A percentile compares a stretch with the other conserved stretches of the same genome.
phyloP scores from a whole-genome alignment of 37 sponge, comb jelly and placozoan species.

The Theonella swinhoei region DNA sequence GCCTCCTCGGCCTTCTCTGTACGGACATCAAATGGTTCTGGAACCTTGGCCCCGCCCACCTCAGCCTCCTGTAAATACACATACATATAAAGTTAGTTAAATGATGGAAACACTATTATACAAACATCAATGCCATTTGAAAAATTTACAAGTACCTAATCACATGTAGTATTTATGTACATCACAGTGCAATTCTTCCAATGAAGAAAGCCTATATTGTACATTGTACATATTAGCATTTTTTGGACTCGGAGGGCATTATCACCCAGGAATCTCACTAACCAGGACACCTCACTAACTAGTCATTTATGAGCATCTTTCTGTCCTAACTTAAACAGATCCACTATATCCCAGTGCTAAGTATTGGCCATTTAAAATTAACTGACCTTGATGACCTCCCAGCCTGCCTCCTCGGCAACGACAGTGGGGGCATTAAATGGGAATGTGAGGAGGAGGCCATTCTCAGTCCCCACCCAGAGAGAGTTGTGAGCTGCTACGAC shows the following conservation, averaged over 20 bases:
- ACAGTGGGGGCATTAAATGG: slow-evolving; percentile 71
- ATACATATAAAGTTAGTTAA: not conserved
- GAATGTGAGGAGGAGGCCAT: slow-evolving; percentile 72
- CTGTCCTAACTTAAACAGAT: too few relatives aligned
- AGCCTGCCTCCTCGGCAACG: slow-evolving; percentile 77
- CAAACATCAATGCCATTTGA: too few relatives aligned
- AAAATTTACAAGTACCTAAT: not conserved
- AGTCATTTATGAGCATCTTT: too few relatives aligned
- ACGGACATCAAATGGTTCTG: slow-evolving; percentile 82
- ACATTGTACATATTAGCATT: too few relatives aligned
- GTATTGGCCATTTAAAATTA: too few relatives aligned
- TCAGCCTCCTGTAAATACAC: slow-evolving; percentile 44
- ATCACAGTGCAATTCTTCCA: not conserved
- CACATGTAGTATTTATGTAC: not conserved
- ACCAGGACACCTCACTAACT: too few relatives aligned
- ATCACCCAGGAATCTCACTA: too few relatives aligned
- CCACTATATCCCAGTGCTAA: too few relatives aligned
- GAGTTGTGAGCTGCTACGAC: slow-evolving; percentile 69
- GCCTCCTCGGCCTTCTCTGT: slow-evolving; percentile 77
- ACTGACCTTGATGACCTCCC: slow-evolving; percentile 77
- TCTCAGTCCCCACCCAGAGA: slow-evolving; percentile 88
- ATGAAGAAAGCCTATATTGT: too few relatives aligned
- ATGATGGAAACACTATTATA: not conserved
- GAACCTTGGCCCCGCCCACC: slow-evolving; percentile 29
- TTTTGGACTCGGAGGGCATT: too few relatives aligned